Evolutionary conservation across 1,140 invertebrate genomes (phyloP), one percentile per base, ranked within the genome.

Genomic region (Drosophila mayri): DNA sequence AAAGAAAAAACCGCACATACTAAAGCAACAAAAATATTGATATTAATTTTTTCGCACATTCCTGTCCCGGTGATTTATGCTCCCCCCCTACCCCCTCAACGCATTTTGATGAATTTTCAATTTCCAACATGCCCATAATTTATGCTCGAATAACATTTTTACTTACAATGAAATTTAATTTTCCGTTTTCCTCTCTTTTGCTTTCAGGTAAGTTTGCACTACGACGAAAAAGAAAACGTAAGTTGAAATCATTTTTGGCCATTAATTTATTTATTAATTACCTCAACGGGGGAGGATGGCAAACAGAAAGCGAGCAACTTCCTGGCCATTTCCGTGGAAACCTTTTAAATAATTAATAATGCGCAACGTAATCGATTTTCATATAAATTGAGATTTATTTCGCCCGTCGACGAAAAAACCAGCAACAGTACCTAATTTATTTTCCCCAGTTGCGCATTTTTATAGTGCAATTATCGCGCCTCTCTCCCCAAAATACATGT

Each of bases 151-250:
- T 60, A 60, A 60, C 30, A 44, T 62, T 46, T 62, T 46, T 66
- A 63, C 41, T 47, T 44, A 28, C 18, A 30, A 47, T 62, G 58
- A 44, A 70, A 66, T 76, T 62, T 38, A 77, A 65, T 61, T 62
- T 49, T 50, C 38, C 32, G 22, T 50, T 67, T 71, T 28, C 28
- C 46, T 85, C 52, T 57, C n/a, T 44, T 90, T 40, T 60, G 22
- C 46, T 88, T 90, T 38, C 76, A 91, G 88, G 88, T 91, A 91
- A 91, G 88, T 91, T 76, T 80, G 79, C 74, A 78, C 73, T 81
- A 76, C 88, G 90, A 91, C 72, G 88, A 85, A 70, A 91, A 91
- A 85, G 88, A 91, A 90, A 91, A 91, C 88, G 88, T 91, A 91
- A 91, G 87, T 91, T 41, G 32, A 9, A 54, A 67, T 67, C 37